Base-by-base conservation (phyloP, 2,888 invertebrate genomes). In the Temnothorax unifasciatus region DNA sequence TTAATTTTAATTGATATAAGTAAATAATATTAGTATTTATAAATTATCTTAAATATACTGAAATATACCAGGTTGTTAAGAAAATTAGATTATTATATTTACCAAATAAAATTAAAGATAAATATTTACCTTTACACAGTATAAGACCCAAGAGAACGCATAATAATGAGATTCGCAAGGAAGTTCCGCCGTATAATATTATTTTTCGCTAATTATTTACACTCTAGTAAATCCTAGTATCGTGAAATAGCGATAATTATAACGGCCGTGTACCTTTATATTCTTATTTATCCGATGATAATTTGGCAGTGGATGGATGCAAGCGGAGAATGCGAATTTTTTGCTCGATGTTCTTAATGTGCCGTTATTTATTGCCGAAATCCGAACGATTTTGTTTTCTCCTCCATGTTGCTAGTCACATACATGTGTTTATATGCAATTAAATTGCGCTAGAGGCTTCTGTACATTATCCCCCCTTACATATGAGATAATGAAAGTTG, bases 291-390 rank as follows among this genome's bases (percentile, higher is more conserved):
- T 77, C 29, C 54, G 41, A 71, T n/a, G 73, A 88, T 71, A 84
- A 89, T 91, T 91, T 91, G 91, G 91, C 91, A 91, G 91, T 91
- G 89, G 91, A 90, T 91, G 91, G 73, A 86, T 85, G 90, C 85
- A 83, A 88, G 83, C 88, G 85, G 86, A 87, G 89, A 89, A 91
- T 90, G 88, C 68, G 81, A 82, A 79, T 88, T 87, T 84, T 88
- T 85, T 89, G 86, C 85, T 91, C 86, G 82, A 83, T 90, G 89
- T 90, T 90, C 83, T 90, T 75, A 79, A 89, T 91, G 91, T 91
- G 87, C 83, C 90, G 81, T 90, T 87, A 50, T 50, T 44, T 81
- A 73, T 13, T 29, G 41, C 21, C 57, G 59, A 73, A 15, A 73
- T 81, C 47, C 38, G 9, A 29, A 47, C 6, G 13, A 47, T 81